phyloP scores from a whole-genome alignment of 2,888 invertebrate genomes.

The Rutpela maculata region DNA sequence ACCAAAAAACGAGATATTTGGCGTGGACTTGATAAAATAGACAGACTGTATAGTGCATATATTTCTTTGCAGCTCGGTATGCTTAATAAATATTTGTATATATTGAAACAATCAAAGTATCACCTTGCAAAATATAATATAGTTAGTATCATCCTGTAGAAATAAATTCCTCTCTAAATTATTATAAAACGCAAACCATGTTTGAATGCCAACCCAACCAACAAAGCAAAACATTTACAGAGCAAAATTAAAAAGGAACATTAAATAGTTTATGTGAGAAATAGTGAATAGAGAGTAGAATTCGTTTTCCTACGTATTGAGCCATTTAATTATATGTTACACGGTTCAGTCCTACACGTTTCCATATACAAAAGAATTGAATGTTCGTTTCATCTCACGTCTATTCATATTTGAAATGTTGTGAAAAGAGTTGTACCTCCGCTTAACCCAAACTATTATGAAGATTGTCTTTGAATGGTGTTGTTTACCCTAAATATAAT shows the following conservation, averaged over 20 bases:
- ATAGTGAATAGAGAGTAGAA: conserved; percentile 7
- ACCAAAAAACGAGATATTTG: no score
- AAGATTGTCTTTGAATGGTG: conserved; percentile 31
- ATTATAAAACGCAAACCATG: neutral
- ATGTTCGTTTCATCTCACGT: conserved; percentile 25
- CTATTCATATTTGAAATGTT: conserved; percentile 32
- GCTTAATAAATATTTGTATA: no score
- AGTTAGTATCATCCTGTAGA: neutral
- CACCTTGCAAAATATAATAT: neutral
- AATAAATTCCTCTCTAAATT: neutral
- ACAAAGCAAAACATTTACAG: conserved; percentile 1
- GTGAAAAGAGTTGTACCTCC: conserved; percentile 35
- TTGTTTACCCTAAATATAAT: conserved; percentile 34
- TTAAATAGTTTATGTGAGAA: conserved; percentile 22
- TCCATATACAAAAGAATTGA: conserved; percentile 28
- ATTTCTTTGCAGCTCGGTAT: no score
- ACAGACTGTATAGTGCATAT: no score
- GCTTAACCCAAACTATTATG: conserved; percentile 23
- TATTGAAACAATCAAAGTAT: neutral
- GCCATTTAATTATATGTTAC: conserved; percentile 31
- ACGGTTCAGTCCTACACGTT: conserved; percentile 20
- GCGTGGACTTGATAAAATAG: no score
- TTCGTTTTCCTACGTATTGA: conserved; percentile 25
- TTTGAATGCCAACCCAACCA: neutral
- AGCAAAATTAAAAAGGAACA: conserved; percentile 6